Base-by-base conservation (phyloP, 2,797 vertebrate genomes). In the Orientallactaga sibirica region DNA sequence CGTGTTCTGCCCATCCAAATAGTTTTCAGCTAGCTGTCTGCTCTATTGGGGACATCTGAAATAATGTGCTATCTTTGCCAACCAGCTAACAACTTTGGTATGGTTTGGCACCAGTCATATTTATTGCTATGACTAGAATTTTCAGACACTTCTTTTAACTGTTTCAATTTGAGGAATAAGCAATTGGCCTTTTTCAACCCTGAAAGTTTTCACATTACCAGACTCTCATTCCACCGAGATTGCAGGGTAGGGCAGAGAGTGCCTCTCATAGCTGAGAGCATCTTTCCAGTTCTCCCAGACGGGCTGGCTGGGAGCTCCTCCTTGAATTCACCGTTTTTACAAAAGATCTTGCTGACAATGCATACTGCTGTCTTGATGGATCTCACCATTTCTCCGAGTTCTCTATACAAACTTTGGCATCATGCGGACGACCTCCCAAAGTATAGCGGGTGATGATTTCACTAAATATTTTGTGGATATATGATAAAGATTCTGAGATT, bases 61-160 rank as follows among this genome's bases (percentile, higher is more conserved):
- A 79, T 87, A 92, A 92, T 37, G 37, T 71, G 27, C 16, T 41
- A 1, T 93, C 58, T 95, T 86, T 94, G 79, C 85, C 79, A 95
- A 43, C 1, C 92, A 29, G n/a, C 55, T 93, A 37, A 84, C 86
- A 88, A 88, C 20, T 94, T 96, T 52, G 80, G 16, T 82, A 67
- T 75, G 41, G n/a, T 73, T 24, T 61, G n/a, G 37, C 61, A 90
- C 52, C 25, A 67, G 66, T 73, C 43, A 81, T 84, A 75, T 94
- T 96, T 94, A 90, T 92, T 94, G 41, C 62, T 84, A 94, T 93
- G 55, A 75, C 27, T 90, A 41, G 58, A 75, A 92, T 96, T 88
- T 95, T 62, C 33, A 86, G 79, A 66, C 12, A 67, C 20, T 95
- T 89, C 29, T 77, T 75, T 92, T 80, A 94, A 91, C 82, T 88